Base-by-base conservation (phyloP, 2,797 vertebrate species). In the Xenentodon cancila region DNA sequence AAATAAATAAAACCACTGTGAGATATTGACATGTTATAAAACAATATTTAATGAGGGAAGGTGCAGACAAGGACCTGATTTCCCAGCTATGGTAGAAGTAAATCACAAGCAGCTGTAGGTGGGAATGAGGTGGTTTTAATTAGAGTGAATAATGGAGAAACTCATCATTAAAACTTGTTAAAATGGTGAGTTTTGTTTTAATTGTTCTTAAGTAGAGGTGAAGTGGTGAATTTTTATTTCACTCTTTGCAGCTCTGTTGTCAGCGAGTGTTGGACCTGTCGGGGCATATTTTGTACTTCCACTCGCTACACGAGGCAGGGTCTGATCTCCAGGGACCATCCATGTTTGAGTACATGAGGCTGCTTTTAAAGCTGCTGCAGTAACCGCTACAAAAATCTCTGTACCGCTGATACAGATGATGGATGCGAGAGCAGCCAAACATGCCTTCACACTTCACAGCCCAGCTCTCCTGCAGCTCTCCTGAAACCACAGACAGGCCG, bases 401-500 rank as follows among this genome's bases (percentile, higher is more conserved):
- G 25, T 25, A 5, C 3, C 25, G 25, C 25, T 25, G 25, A 25
- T 25, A 25, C 25, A 25, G 25, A 25, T 25, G 25, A 25, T 25
- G 71, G 80, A 78, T 61, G 75, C 53, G 43, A 68, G 64, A 68
- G 22, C 65, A 58, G 69, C 51, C 60, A 47, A 64, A 72, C 61
- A 43, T 55, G 55, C 58, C 63, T 82, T 79, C 68, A 69, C 79
- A 70, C 75, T 79, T 81, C 65, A 53, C 57, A 57, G 81, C 50
- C 22, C 40, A 0, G 62, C 65, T 66, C 53, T 75, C 19, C 72
- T 25, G 25, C 25, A 25, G 25, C 25, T 5, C 25, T 25, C 25
- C 34, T 73, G 61, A 77, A 73, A 51, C 75, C 76, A 80, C 71
- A 6, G 44, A 25, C 25, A 25, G 25, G 62, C 71, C 73, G 80